Percentiles rank a stretch among this genome's conserved stretches.
These are phyloP conservation scores for Forbesichthys papilliferus DNA, from an alignment of 2,113 vertebrate species.

Conservation along the genomic window DNA sequence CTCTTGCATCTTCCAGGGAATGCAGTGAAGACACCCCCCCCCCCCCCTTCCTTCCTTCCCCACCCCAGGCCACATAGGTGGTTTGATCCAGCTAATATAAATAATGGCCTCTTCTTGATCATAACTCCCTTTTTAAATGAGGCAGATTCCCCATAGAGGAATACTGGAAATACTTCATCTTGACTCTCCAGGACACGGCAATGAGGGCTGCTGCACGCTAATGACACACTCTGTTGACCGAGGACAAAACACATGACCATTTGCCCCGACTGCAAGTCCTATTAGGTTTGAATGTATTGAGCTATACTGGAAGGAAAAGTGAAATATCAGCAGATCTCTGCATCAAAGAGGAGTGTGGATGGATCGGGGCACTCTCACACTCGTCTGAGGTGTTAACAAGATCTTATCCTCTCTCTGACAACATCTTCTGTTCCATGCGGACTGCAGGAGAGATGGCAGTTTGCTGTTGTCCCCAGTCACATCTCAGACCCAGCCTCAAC, in stretches of 20 bases:
- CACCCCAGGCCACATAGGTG: constrained; percentile 28
- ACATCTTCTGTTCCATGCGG: constrained; percentile 38
- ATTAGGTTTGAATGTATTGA: constrained; percentile 11
- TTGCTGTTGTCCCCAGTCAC: constrained; percentile 32
- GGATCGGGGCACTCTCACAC: constrained; percentile 26
- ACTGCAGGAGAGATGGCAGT: constrained; percentile 22
- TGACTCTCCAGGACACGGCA: constrained; percentile 10
- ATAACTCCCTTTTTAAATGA: constrained; percentile 41
- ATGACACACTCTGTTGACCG: not conserved
- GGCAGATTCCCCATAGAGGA: constrained; percentile 24
- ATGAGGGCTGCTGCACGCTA: not conserved
- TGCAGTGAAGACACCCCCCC: not conserved
- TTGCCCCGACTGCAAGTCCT: constrained; percentile 2
- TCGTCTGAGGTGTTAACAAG: constrained; percentile 45
- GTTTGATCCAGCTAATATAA: constrained; percentile 53
- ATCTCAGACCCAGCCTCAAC: constrained; percentile 33
- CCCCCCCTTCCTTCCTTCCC: too few species aligned
- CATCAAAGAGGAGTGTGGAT: not conserved
- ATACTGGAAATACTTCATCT: not conserved
- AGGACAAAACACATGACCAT: constrained; percentile 6
- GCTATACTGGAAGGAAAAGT: constrained; percentile 18
- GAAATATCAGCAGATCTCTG: not conserved
- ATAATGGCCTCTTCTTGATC: constrained; percentile 53
- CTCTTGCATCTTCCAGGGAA: constrained; percentile 4
- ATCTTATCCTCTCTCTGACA: constrained; percentile 44